Evolutionary conservation across 2,888 invertebrate species (phyloP).

Genomic region (Eupeodes latifasciatus): DNA sequence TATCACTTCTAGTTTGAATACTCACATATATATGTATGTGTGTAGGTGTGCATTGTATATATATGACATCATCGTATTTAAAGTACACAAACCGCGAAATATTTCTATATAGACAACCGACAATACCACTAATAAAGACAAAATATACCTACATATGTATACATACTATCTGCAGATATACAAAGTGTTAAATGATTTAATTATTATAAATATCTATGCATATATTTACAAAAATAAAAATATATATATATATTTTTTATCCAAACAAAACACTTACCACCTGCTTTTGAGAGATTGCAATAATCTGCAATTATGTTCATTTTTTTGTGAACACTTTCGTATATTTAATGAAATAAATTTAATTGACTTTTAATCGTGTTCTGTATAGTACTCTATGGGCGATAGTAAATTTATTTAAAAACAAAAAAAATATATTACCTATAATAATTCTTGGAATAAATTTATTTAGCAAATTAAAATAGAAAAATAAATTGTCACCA

Average conservation of each 20-base stretch:
- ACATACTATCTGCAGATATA: background rate
- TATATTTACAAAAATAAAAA: no score
- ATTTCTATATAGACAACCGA: background rate
- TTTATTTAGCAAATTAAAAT: conserved; percentile 37
- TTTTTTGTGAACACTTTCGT: background rate
- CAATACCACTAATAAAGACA: conserved; percentile 19
- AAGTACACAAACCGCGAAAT: conserved; percentile 23
- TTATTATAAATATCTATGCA: background rate
- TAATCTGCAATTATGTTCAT: conserved; percentile 1
- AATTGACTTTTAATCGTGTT: background rate
- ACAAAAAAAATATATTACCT: background rate
- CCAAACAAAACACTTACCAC: conserved; percentile 35
- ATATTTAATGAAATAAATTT: background rate
- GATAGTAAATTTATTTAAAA: background rate
- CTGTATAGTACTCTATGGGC: background rate
- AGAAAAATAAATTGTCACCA: conserved; percentile 37
- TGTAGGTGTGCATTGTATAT: conserved; percentile 65
- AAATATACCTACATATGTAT: background rate
- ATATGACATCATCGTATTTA: conserved; percentile 63
- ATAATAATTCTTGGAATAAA: conserved; percentile 42
- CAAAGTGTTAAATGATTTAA: conserved; percentile 17
- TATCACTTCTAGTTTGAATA: conserved; percentile 53
- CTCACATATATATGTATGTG: background rate
- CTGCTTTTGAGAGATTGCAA: conserved; percentile 13
- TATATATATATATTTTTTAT: background rate